Base-by-base conservation (phyloP, 2,113 vertebrate genomes). In the Pandion haliaetus region DNA sequence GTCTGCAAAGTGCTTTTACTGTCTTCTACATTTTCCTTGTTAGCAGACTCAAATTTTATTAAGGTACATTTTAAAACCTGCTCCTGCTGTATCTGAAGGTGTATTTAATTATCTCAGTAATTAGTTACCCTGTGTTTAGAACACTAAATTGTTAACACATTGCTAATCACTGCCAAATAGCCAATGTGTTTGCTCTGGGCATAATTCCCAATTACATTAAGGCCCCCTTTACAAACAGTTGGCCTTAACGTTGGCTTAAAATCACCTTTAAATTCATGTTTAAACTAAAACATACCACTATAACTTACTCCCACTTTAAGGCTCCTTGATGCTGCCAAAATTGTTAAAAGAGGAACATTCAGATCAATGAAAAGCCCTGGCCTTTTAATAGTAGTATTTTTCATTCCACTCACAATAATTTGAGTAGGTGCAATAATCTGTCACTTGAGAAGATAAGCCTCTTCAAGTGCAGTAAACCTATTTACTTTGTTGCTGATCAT, bases 161-260 rank as follows among this genome's bases (percentile, higher is more conserved):
- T 91, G 38, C 42, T 85, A 88, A 85, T 89, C 84, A 36, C 62
- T 82, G 74, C 59, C 78, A 95, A 80, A 91, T 25, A 94, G 62
- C 73, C 14, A 82, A 62, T 50, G 42, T 87, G 54, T 89, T 96
- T 89, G 32, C 66, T 93, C 80, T 95, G 77, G 95, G 86, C 88
- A 82, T 42, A 79, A 82, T 70, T 96, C 91, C 89, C 63, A 94
- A 36, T 83, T 91, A 82, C 71, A 94, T 94, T 93, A 91, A 91
- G n/a, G 21, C 4, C 28, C 4, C 45, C 28, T 87, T 96, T 91
- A 82, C 49, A 96, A 93, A 91, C 49, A 79, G n/a, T 45, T 93
- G 31, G 61, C 45, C 47, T 65, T 65, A 90, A 89, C 91, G 57
- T 93, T 87, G 61, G 54, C 55, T 85, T 82, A n/a, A 86, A 94